Evolutionary conservation across 2,113 vertebrate genomes (phyloP), one percentile per base, ranked within the genome.

Genomic region (Elachura formosa): DNA sequence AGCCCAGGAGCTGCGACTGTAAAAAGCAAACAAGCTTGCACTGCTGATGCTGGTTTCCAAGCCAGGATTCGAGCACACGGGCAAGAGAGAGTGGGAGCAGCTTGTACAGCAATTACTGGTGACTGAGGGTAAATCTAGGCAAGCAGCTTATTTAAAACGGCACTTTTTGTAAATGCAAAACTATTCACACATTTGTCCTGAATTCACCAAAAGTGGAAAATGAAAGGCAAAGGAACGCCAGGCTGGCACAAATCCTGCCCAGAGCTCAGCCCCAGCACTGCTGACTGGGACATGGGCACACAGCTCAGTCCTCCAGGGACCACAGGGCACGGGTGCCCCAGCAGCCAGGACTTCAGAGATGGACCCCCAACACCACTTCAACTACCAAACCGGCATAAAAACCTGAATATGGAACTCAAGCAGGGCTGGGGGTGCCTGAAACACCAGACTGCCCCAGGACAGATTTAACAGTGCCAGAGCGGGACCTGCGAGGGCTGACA

Each of bases 21-120:
- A 76, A 54, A 94, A 89, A 90, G 36, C 89, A 85, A 79, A 85
- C 33, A 68, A 90, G 79, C 71, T 66, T 43, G 13, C 63, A 62
- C 7, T 41, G 41, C 83, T 40, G 38, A 20, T 7, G 19, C 33
- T 0, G 2, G 49, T 82, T 95, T 84, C 81, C 87, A 64, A 84
- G 84, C 61, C 66, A 54, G 77, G n/a, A 68, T 63, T 56, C 1
- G 3, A 95, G 77, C n/a, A 84, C 41, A 6, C 5, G 40, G 80
- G 81, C 87, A 89, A 75, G 54, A 69, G 80, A 64, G 45, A 71
- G 73, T 8, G 33, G 56, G 84, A 96, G 81, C 93, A 89, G 84
- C 71, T 72, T 64, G 45, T 75, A 40, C 2, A 64, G 69, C 56
- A 59, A 63, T 81, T 56, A 87, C 51, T 29, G 18, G 64, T 14